A percentile compares a stretch with the other conserved stretches of the same genome.
phyloP scores from a whole-genome alignment of 2,888 invertebrate genomes.

The Tenthredo distinguenda region DNA sequence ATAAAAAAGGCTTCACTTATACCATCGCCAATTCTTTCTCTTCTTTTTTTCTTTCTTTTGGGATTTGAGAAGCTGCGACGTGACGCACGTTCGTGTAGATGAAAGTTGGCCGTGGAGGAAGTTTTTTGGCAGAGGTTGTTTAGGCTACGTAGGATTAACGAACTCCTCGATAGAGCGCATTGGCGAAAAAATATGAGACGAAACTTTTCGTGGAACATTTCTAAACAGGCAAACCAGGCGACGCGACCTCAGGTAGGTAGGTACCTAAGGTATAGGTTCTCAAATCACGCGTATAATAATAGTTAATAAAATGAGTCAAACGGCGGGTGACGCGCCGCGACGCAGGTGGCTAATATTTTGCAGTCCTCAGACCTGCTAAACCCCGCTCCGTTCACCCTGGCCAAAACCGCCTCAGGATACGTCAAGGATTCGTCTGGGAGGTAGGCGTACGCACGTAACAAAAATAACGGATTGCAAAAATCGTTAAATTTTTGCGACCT shows the following conservation, averaged over 20 bases:
- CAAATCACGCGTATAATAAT: slow-evolving; percentile 75
- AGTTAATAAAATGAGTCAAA: slow-evolving; percentile 75
- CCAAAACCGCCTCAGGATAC: slow-evolving; percentile 59
- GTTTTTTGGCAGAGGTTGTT: slow-evolving; percentile 32
- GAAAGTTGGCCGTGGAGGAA: neutral
- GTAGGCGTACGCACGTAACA: neutral
- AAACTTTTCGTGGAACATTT: slow-evolving; percentile 72
- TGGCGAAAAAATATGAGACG: slow-evolving; percentile 38
- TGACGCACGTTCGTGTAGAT: slow-evolving; percentile 1
- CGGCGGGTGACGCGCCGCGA: slow-evolving; percentile 65
- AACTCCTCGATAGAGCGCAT: slow-evolving; percentile 65
- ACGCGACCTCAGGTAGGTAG: slow-evolving; percentile 1
- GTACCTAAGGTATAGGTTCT: slow-evolving; percentile 52
- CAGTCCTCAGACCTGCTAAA: slow-evolving; percentile 55
- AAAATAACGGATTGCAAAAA: slow-evolving; percentile 62
- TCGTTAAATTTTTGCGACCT: slow-evolving; percentile 53
- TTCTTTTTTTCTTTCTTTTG: neutral
- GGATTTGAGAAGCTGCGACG: neutral
- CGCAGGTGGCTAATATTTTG: slow-evolving; percentile 49
- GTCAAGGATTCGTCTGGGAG: slow-evolving; percentile 63
- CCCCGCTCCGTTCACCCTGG: slow-evolving; percentile 69
- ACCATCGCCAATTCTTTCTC: neutral
- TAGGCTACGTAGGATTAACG: slow-evolving; percentile 74
- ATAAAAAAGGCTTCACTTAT: neutral
- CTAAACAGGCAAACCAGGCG: slow-evolving; percentile 68